Evolutionary conservation across 2,113 vertebrate species (phyloP), one percentile per base, ranked within the genome.

Genomic region (Carassius gibelio): DNA sequence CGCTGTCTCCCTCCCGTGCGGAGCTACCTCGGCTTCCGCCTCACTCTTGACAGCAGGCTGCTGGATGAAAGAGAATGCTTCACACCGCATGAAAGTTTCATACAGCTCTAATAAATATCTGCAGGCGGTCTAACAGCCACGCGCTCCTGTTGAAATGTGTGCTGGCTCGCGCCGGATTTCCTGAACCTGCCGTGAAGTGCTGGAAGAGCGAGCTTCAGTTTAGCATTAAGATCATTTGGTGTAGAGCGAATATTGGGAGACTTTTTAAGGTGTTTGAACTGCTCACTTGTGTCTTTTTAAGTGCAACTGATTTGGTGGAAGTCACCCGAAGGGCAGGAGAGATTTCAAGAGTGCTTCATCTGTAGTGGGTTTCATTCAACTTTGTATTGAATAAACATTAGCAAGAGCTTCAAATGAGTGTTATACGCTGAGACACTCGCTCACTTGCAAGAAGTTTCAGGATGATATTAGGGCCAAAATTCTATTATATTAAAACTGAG

Each of bases 21-120:
- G 84, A 83, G 84, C 88, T 87, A 79, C 74, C 64, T 21, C 62
- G 10, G 45, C 69, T 85, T 89, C 86, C 88, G 85, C 66, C 74
- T 68, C n/a, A 59, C 84, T 21, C 38, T 84, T 75, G 78, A 81
- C 83, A 55, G 83, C 84, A 80, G 81, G 69, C 82, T 86, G 82
- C 82, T 62, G 87, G 88, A 89, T 89, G 88, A 89, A 88, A 89
- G 87, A 80, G 87, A 89, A 88, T 86, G 87, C 87, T 82, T 84
- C 85, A 86, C 87, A 75, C 78, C n/a, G 1, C 72, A 89, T 89
- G 45, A 89, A 89, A 89, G 83, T 88, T 89, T 89, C 84, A 88
- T 88, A 68, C 14, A 34, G 78, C 71, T 85, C 86, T 89, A 88
- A 89, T 89, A 89, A 89, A 89, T 87, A 89, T 88, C 88, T 88